A percentile compares a stretch with the other conserved stretches of the same genome.
phyloP scores from a whole-genome alignment of 2,888 invertebrate species.

The Clivina fossor region DNA sequence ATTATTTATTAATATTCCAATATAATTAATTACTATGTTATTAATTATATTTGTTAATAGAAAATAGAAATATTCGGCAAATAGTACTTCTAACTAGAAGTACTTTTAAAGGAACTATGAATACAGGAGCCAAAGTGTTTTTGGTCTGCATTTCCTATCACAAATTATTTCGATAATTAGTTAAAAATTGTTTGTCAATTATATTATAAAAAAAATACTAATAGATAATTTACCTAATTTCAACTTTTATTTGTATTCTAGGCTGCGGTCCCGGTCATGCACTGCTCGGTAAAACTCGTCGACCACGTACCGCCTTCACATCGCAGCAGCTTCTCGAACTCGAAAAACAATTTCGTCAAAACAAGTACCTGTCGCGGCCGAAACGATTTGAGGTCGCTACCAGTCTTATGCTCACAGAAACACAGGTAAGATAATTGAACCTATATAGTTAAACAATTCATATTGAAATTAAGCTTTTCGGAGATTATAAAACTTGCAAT shows the following conservation, averaged over 20 bases:
- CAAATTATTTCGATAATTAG: background rate
- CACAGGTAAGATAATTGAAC: no score
- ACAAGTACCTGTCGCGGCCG: constrained; percentile 97
- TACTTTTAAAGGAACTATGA: no score
- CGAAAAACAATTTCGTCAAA: constrained; percentile 98
- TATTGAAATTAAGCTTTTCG: no score
- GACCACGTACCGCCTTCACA: constrained; percentile 98
- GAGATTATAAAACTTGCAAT: no score
- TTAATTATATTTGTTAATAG: no score
- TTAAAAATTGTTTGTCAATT: background rate
- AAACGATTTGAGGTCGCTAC: constrained; percentile 99
- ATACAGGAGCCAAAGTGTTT: no score
- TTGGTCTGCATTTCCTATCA: no score
- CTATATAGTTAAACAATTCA: constrained; percentile 33
- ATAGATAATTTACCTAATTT: background rate
- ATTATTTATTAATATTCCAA: no score
- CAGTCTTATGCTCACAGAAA: constrained; percentile 95
- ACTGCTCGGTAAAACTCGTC: constrained; percentile 79
- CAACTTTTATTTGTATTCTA: constrained; percentile 45
- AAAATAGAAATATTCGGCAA: no score
- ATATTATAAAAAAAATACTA: background rate
- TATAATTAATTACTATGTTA: no score
- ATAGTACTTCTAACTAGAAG: no score
- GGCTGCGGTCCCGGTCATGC: constrained; percentile 72
- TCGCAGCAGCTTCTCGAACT: constrained; percentile 94